phyloP scores from a whole-genome alignment of 2,113 vertebrate species.

The Poecile atricapillus region DNA sequence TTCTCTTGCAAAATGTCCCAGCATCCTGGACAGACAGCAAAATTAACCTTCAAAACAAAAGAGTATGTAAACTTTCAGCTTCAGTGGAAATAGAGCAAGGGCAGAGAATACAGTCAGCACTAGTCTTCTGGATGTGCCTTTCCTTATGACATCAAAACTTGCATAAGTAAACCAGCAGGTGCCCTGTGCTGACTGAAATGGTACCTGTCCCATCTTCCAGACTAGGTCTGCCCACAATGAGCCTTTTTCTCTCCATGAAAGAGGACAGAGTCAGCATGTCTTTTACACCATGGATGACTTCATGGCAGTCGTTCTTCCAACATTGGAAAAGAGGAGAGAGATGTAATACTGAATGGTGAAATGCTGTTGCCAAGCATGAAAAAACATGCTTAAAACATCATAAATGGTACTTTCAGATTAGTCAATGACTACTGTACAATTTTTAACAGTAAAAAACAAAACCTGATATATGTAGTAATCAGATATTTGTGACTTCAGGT shows the following conservation, averaged over 20 bases:
- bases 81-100: background rate
- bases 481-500: background rate
- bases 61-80: background rate
- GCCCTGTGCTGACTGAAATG: background rate
- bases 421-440: background rate
- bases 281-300: fast-evolving
- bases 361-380: background rate
- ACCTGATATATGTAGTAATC: background rate
- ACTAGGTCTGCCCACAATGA: background rate
- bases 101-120: background rate
- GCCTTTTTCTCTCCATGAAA: background rate
- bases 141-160: background rate
- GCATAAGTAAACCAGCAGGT: background rate
- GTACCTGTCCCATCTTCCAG: background rate
- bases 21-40: background rate
- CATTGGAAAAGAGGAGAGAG: background rate
- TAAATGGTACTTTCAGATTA: background rate
- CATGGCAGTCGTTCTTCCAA: background rate
- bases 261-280: fast-evolving
- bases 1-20: background rate
- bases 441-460: background rate
- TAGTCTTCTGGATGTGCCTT: background rate
- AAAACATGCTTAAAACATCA: background rate
- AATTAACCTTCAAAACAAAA: background rate
- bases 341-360: background rate